Evolutionary conservation across 2,797 vertebrate species (phyloP).

Genomic region (Platalea minor): DNA sequence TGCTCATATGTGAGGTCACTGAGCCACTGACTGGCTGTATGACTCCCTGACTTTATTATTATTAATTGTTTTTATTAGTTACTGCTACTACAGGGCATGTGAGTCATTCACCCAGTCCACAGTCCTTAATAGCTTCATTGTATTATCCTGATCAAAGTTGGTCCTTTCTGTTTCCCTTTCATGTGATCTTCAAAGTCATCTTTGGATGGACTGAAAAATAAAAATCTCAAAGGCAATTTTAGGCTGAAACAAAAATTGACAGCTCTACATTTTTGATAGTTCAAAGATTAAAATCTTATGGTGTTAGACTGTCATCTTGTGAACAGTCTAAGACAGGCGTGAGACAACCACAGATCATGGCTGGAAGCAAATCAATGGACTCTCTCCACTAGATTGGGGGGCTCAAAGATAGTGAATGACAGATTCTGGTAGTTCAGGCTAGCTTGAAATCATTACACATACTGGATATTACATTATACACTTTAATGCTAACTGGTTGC

Average conservation of each 20-base stretch:
- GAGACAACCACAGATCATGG: not conserved
- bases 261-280: not conserved
- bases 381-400: not conserved
- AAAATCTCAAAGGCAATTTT: not conserved
- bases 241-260: not conserved
- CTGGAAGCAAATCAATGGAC: not conserved
- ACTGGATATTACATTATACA: not conserved
- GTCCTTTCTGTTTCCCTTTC: constrained; percentile 18
- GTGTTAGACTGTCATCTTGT: constrained; percentile 45
- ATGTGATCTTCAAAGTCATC: constrained; percentile 41
- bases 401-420: not conserved
- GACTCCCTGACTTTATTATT: constrained; percentile 14
- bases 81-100: constrained; percentile 6
- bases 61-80: constrained; percentile 56
- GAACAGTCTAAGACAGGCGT: not conserved
- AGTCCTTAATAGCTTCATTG: constrained; percentile 47
- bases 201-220: constrained; percentile 18
- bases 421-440: not conserved
- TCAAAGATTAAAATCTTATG: constrained; percentile 10
- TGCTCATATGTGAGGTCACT: not conserved
- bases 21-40: not conserved
- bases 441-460: not conserved
- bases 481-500: not conserved
- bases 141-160: constrained; percentile 44
- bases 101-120: not conserved